Percentiles rank a stretch among this genome's conserved stretches.
These are phyloP conservation scores for Coelinius sp. DNA, from an alignment of 2,888 invertebrate genomes.

Conservation along the genomic window DNA sequence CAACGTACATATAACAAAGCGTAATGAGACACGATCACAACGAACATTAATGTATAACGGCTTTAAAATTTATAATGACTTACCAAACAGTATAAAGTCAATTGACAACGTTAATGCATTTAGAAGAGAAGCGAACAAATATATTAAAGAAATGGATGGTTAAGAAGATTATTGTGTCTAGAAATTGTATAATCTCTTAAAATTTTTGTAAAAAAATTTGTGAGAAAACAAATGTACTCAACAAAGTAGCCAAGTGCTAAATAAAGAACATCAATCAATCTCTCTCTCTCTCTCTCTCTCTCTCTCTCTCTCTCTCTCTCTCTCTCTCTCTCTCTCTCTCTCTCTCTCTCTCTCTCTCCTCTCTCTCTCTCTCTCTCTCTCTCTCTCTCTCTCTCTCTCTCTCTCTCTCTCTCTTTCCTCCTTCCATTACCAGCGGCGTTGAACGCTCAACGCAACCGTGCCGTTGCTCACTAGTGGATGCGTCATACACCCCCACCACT, in stretches of 20 bases:
- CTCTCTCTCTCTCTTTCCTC: no score
- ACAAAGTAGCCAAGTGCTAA: conserved; percentile 21
- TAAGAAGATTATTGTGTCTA: conserved; percentile 20
- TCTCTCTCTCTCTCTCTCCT: no score
- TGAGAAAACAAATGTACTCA: no score
- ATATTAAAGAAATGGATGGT: conserved; percentile 34
- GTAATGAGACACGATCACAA: conserved; percentile 30
- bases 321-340: background rate
- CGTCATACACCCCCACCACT: no score
- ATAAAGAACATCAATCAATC: conserved; percentile 20
- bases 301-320: background rate
- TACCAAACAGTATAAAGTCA: conserved; percentile 33
- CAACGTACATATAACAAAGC: conserved; percentile 31
- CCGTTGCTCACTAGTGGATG: no score
- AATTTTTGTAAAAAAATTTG: conserved; percentile 1
- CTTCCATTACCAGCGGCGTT: no score
- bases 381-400: no score
- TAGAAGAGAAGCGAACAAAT: conserved; percentile 16
- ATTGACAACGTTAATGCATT: conserved; percentile 27
- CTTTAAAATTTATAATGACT: conserved; percentile 36
- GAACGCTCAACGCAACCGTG: no score
- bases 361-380: no score
- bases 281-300: conserved; percentile 5
- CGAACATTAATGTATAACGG: conserved; percentile 32
- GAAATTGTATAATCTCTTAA: background rate